phyloP scores from a whole-genome alignment of 2,797 vertebrate species.

The Ptychobarbus kaznakovi region DNA sequence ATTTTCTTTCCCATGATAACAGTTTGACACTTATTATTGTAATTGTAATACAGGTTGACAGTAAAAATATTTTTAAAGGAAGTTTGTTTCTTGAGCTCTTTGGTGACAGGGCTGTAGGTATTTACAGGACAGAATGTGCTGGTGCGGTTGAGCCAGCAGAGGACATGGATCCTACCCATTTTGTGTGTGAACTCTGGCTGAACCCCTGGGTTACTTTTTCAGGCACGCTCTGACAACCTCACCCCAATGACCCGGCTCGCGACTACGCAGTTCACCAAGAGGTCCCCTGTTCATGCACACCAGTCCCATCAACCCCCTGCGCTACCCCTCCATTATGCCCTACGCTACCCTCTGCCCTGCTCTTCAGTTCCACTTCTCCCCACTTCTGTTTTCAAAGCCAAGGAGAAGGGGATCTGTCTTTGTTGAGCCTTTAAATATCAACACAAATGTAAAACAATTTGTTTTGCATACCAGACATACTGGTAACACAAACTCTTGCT shows the following conservation, averaged over 20 bases:
- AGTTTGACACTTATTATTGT: background rate
- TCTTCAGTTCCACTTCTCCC: conserved; percentile 66
- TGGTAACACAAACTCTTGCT: conserved; percentile 68
- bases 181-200: conserved; percentile 93
- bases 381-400: conserved; percentile 67
- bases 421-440: conserved; percentile 63
- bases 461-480: conserved; percentile 69
- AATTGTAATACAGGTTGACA: background rate
- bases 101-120: conserved; percentile 60
- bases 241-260: conserved; percentile 89
- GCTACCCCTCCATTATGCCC: conserved; percentile 53
- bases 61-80: background rate
- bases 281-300: conserved; percentile 80
- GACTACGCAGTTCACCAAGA: conserved; percentile 86
- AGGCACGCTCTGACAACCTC: conserved; percentile 85
- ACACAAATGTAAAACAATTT: conserved; percentile 70
- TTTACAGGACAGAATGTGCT: conserved; percentile 51
- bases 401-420: conserved; percentile 67
- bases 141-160: conserved; percentile 72
- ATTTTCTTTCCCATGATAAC: background rate
- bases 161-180: conserved; percentile 81
- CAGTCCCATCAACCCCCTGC: conserved; percentile 26
- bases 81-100: conserved; percentile 27
- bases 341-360: conserved; percentile 34
- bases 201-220: conserved; percentile 87